Conservation (phyloP, 2,888 invertebrate species). For the Nysson spinosus region DNA sequence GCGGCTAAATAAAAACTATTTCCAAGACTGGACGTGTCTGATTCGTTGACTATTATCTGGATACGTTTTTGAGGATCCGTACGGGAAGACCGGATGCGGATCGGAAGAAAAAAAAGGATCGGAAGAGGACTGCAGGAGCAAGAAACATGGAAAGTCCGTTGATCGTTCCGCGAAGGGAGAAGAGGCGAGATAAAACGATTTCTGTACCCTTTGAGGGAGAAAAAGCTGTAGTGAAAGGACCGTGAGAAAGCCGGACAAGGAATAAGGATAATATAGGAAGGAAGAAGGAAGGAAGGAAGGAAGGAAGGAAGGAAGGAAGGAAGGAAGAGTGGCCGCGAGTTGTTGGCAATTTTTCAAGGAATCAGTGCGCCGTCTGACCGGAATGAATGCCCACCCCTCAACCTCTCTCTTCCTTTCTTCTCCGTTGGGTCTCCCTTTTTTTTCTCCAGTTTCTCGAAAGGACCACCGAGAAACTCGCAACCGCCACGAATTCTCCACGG, state of each 20-base stretch:
- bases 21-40: too few relatives aligned
- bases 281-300: slow-evolving; percentile 24
- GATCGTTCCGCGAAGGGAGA: slow-evolving; percentile 9
- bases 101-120: too few relatives aligned
- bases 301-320: slow-evolving; percentile 35
- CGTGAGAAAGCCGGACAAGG: slow-evolving; percentile 7
- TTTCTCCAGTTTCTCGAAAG: slow-evolving; percentile 13
- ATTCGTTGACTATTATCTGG: too few relatives aligned
- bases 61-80: too few relatives aligned
- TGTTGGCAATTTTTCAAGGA: slow-evolving; percentile 73
- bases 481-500: slow-evolving; percentile 31
- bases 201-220: slow-evolving; percentile 12
- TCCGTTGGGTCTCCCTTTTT: slow-evolving; percentile 21
- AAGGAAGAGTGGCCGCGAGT: slow-evolving; percentile 44
- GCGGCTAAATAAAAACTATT: too few relatives aligned
- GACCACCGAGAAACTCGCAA: slow-evolving; percentile 29
- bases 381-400: slow-evolving; percentile 59
- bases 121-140: too few relatives aligned
- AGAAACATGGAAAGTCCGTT: too few relatives aligned
- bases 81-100: too few relatives aligned
- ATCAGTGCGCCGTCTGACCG: slow-evolving; percentile 70
- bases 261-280: slow-evolving; percentile 8
- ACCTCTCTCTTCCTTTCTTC: slow-evolving; percentile 17
- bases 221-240: slow-evolving; percentile 1
- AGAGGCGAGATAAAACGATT: slow-evolving; percentile 18